Evolutionary conservation across 2,888 invertebrate genomes (phyloP).

Genomic region (Ochlodes sylvanus): DNA sequence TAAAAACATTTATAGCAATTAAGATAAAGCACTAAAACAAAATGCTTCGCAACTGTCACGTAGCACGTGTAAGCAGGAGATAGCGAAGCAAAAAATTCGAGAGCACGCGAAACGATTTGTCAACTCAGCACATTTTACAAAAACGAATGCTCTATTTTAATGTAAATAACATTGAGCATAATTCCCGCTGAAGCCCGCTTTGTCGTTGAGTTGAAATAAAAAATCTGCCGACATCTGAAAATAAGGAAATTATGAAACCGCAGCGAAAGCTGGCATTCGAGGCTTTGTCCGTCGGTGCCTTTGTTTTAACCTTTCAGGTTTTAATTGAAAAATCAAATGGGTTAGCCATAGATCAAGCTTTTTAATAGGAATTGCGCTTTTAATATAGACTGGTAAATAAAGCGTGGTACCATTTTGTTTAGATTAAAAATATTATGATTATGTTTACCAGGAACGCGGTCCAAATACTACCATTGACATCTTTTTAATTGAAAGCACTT

Average conservation of each 20-base stretch:
- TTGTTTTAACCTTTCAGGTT: conserved; percentile 69
- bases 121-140: conserved; percentile 15
- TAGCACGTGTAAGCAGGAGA: conserved; percentile 18
- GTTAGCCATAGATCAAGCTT: conserved; percentile 47
- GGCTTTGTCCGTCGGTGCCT: conserved; percentile 70
- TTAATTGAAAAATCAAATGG: conserved; percentile 70
- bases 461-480: too few species aligned
- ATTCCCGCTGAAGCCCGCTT: conserved; percentile 51
- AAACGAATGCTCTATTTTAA: conserved; percentile 55
- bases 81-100: conserved; percentile 21
- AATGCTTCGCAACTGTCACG: conserved; percentile 12
- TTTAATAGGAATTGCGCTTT: conserved; percentile 22
- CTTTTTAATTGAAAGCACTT: too few species aligned
- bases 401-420: neutral
- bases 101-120: conserved; percentile 23
- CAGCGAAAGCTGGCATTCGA: conserved; percentile 65
- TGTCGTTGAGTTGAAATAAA: conserved; percentile 58
- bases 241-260: conserved; percentile 77
- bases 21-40: conserved; percentile 12
- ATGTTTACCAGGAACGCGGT: too few species aligned
- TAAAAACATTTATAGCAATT: conserved; percentile 10
- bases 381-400: conserved; percentile 4
- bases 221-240: conserved; percentile 69
- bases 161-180: conserved; percentile 58
- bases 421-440: neutral